Base-by-base conservation (phyloP, 2,113 vertebrate genomes). In the Toxotes chatareus region DNA sequence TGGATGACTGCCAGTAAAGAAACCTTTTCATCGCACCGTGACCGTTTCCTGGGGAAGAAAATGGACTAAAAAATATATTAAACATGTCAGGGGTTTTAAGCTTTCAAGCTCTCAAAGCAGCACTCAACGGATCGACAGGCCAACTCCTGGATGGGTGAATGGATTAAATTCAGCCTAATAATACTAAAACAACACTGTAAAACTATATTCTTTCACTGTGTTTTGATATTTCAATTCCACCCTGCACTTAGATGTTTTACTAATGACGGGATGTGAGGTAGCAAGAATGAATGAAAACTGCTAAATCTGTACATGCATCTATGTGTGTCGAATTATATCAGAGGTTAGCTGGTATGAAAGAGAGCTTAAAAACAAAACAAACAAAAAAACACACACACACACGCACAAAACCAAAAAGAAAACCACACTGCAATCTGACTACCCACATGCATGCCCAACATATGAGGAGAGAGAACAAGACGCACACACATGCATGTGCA, bases 21-120 rank as follows among this genome's bases (percentile, higher is more conserved):
- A 86, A 85, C 56, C 76, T 88, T 86, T 87, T 92, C 79, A 86
- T 85, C 85, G 47, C 47, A 38, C 83, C 72, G 65, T 87, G 82
- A 81, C 84, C 67, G 70, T 79, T 87, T 89, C 84, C 86, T 80
- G 73, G 27, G 49, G 62, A 80, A 77, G 80, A 84, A 89, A 83
- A 79, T 21, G 27, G 72, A 80, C 76, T 68, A 32, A 65, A 85
- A 83, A 64, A 49, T 78, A 85, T 55, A 88, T 88, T 86, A 77
- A 86, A 91, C 61, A 65, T 85, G 89, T 90, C 88, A 77, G 61
- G 40, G 64, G 51, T 73, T 77, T 84, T 61, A 63, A 70, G 67
- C 61, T 59, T 83, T 76, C 63, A 60, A 70, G 67, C 61, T 59
- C 82, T 76, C 63, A 73, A 56, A 72, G 73, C 62, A 81, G 71